phyloP scores from a whole-genome alignment of 2,113 vertebrate genomes.

The Limanda limanda region DNA sequence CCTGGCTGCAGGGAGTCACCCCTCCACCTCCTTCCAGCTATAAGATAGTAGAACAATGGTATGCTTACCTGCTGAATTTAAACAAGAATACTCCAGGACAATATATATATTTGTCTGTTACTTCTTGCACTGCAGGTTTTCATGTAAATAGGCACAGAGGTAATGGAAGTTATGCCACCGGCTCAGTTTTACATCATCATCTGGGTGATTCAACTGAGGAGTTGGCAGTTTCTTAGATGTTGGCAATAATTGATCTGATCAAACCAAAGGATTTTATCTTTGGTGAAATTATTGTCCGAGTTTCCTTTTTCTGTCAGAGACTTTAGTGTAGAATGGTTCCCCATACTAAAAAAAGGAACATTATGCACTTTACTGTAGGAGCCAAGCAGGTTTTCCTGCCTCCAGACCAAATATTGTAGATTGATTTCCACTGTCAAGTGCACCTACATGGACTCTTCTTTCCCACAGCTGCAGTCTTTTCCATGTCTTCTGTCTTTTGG shows the following conservation, averaged over 20 bases:
- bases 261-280: constrained; percentile 82
- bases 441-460: constrained; percentile 19
- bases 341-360: constrained; percentile 47
- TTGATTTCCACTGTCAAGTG: constrained; percentile 42
- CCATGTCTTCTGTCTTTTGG: constrained; percentile 64
- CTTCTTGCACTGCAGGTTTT: constrained; percentile 68
- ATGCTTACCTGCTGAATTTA: constrained; percentile 69
- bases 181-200: constrained; percentile 32
- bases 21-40: constrained; percentile 10
- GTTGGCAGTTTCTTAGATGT: constrained; percentile 56
- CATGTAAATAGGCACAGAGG: constrained; percentile 70
- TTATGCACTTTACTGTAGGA: constrained; percentile 77
- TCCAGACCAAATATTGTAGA: constrained; percentile 72
- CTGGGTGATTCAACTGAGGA: constrained; percentile 52
- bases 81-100: constrained; percentile 38
- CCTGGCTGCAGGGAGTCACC: constrained; percentile 38
- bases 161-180: constrained; percentile 32
- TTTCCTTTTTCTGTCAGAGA: constrained; percentile 49
- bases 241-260: constrained; percentile 81
- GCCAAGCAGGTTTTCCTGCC: constrained; percentile 52
- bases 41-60: constrained; percentile 62
- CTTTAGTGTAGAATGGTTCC: constrained; percentile 34
- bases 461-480: constrained; percentile 47
- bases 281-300: constrained; percentile 78
- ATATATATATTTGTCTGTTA: constrained; percentile 33